Base-by-base conservation (phyloP, 2,888 invertebrate species). In the Drosophila fungiperda region DNA sequence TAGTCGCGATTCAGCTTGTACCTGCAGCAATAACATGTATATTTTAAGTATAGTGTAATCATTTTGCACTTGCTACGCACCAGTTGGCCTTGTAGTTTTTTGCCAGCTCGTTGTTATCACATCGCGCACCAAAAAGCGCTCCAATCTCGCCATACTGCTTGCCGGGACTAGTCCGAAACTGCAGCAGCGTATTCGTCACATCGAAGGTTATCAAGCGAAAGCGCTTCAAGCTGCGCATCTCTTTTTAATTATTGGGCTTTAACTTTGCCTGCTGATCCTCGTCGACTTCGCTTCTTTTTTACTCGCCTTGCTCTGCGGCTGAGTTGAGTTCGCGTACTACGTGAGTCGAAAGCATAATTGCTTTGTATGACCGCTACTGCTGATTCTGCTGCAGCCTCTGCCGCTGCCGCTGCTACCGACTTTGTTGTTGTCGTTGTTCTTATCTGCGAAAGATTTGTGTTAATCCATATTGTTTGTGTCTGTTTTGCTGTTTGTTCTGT, bases 111-210 rank as follows among this genome's bases (percentile, higher is more conserved):
- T 95, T 92, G 40, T 94, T 94, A 71, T 96, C 94, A 59, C 95
- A 95, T 50, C 93, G 90, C 38, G 96, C 94, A 0, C 97, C 98
- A 91, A 96, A 95, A 64, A 95, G 94, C 7, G 94, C 94, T 6
- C 96, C 97, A 65, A 96, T 94, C 74, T 95, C 94, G 11, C 95
- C 94, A 92, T 98, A 98, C 90, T 96, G 95, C 78, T 95, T 94
- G 82, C 96, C 96, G n/a, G 96, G 96, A 58, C 95, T 94, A 15
- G 94, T 93, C 57, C 95, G 94, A 87, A 97, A 96, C 84, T 95
- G 95, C 40, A 98, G 92, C 50, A 98, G 93, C 0, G 98, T 98
- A 82, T 97, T 97, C 17, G 97, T 98, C 62, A 97, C 96, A 93
- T 98, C 98, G 92, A 98, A 97, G 15, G 98, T 98, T 60, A 98